Percentiles rank a stretch among this genome's conserved stretches.
Conservation (phyloP, 2,113 vertebrate genomes). For the Tichodroma muraria region DNA sequence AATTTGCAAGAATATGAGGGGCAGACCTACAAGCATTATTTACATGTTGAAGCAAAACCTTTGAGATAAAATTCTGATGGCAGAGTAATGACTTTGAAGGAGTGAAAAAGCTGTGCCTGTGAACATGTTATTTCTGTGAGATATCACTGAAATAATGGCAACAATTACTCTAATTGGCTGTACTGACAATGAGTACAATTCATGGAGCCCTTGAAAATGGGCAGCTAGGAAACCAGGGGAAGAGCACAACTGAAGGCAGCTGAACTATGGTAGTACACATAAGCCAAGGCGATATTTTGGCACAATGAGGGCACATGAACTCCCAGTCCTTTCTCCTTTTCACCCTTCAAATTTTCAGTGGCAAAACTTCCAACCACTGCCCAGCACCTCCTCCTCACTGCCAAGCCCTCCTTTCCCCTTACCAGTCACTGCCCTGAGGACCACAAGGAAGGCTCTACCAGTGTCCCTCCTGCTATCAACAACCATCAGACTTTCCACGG, state of each 20-base stretch:
- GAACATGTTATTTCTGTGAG: conserved; percentile 2
- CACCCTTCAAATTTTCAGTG: neutral
- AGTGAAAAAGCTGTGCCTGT: neutral
- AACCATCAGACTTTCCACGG: neutral
- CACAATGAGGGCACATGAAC: neutral
- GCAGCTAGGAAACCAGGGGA: neutral
- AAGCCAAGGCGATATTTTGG: neutral
- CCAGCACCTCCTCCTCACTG: neutral
- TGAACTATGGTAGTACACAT: neutral
- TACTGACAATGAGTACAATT: conserved; percentile 4
- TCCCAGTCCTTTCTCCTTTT: neutral
- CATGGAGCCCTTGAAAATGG: neutral
- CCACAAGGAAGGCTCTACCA: neutral
- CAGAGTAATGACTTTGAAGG: neutral
- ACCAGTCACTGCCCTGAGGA: neutral
- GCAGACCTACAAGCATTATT: conserved; percentile 59
- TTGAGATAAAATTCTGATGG: neutral
- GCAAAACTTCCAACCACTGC: neutral
- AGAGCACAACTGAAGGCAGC: neutral
- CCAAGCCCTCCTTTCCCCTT: neutral
- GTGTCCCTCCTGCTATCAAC: neutral
- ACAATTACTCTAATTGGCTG: conserved; percentile 25
- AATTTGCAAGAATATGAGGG: conserved; percentile 66
- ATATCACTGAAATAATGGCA: neutral
- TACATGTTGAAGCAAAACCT: conserved; percentile 6